Evolutionary conservation across 2,888 invertebrate genomes (phyloP), one percentile per base, ranked within the genome.

Genomic region (Rhamphomyia laevipes): DNA sequence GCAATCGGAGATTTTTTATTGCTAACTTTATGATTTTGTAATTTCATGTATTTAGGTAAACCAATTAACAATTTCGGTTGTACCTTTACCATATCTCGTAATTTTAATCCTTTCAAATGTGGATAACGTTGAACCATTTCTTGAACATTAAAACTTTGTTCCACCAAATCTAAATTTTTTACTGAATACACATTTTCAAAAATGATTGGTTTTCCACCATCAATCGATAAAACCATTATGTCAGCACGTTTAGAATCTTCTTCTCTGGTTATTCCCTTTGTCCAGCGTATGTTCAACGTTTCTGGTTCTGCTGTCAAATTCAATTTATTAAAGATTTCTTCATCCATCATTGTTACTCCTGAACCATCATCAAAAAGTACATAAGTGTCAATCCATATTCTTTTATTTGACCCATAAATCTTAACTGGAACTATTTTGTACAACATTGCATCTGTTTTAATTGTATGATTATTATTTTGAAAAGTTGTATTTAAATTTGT

Each of bases 381-480:
- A 18, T 40, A 50, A 1, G 47, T 50, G 23, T 43, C 43, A n/a
- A 35, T 7, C 35, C 35, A 35, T 13, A 9, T 4, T n/a, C n/a
- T 3, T 35, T 35, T 21, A 3, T 40, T 31, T n/a, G 43, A 42
- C 3, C 50, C 50, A 37, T 23, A 43, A 5, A 54, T 10, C 9
- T 48, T 51, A 4, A 52, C 38, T 0, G 54, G 51, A 16, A 55
- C 7, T n/a, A 54, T 43, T 33, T 50, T 47, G 21, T 51, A 54
- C 4, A 52, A 46, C n/a, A 43, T 42, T 35, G 33, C 11, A 9
- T 33, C 13, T 13, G 33, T 4, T 9, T 33, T 11, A 3, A 33
- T 9, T 6, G 4, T 33, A 9, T 33, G 33, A 33, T 33, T 33
- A 33, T 33, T 33, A 33, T 9, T 11, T 13, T 11, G 33, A 6